Evolutionary conservation across 2,797 vertebrate species (phyloP), one percentile per base, ranked within the genome.

Genomic region (Enteromius radiatus): DNA sequence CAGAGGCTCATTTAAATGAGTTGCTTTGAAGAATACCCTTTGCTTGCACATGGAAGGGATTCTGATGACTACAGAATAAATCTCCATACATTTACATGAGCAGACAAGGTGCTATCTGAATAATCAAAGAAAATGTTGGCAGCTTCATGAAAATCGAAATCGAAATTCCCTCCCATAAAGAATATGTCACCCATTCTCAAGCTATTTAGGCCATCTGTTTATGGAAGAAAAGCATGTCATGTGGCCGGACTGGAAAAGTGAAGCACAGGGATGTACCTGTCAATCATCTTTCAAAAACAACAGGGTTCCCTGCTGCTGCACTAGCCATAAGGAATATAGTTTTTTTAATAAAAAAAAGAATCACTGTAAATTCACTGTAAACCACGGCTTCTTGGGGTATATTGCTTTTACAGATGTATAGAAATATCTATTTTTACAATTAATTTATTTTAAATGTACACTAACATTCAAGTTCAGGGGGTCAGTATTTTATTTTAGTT

Each of bases 31-130:
- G 87, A 93, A 92, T 91, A 92, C 90, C 90, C 84, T 76, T 86
- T 84, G 84, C 91, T 88, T 89, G 78, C 86, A 70, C 89, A 89
- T 89, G 83, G 88, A 90, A 88, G 88, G 87, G 84, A 92, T 90
- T 93, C 89, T 93, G 94, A 93, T 91, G 93, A 94, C 92, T 90
- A 21, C 82, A 89, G 91, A 92, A 91, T 89, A 93, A 90, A 93
- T 92, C 88, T 91, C 89, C 89, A 93, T 93, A 91, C 86, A 93
- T 94, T 95, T 94, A 90, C 90, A 92, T 90, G 87, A 90, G 89
- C 73, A 26, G 88, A 78, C 88, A 81, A 68, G 33, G 86, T 84
- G 38, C 88, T 89, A 91, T 92, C 89, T 61, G 82, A 83, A 86
- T 81, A 89, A 92, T 92, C 91, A 86, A 82, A n/a, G 86, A 89